A percentile compares a stretch with the other conserved stretches of the same genome.
phyloP scores from a whole-genome alignment of 1,140 invertebrate genomes.

The Trichoplusia ni region DNA sequence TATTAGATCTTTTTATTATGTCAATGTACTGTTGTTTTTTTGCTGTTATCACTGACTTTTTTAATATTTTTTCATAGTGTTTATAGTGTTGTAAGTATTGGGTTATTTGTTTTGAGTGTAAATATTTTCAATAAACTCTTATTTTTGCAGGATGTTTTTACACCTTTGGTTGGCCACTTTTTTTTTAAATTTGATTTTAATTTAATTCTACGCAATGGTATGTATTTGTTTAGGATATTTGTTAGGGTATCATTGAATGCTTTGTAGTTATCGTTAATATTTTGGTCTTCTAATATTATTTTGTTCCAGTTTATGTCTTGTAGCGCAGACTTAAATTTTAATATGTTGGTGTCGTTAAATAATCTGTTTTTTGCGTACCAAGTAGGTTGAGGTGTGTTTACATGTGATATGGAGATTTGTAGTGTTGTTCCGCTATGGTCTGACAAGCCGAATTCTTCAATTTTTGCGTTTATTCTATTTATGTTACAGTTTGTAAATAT shows the following conservation, averaged over 20 bases:
- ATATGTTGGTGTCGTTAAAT: not conserved
- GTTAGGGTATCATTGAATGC: constrained; percentile 9
- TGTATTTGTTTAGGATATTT: constrained; percentile 29
- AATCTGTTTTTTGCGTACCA: not conserved
- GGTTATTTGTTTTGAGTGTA: not conserved
- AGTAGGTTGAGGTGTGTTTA: not conserved
- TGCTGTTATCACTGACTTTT: not conserved
- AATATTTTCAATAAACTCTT: constrained; percentile 17
- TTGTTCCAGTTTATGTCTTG: not conserved
- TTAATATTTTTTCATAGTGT: not conserved
- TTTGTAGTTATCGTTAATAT: not conserved
- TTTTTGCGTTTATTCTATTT: not conserved
- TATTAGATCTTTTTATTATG: too few relatives aligned
- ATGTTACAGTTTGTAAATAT: constrained; percentile 30
- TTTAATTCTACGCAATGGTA: constrained; percentile 22
- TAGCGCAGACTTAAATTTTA: not conserved
- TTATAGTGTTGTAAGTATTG: not conserved
- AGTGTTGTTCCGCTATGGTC: not conserved
- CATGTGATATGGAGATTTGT: not conserved
- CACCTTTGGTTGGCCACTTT: constrained; percentile 32
- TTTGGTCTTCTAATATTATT: not conserved
- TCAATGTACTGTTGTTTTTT: not conserved
- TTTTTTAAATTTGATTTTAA: constrained; percentile 25
- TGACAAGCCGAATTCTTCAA: not conserved
- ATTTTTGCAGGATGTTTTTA: constrained; percentile 24